Conservation (phyloP, 2,888 invertebrate genomes). For the Neoascia interrupta region DNA sequence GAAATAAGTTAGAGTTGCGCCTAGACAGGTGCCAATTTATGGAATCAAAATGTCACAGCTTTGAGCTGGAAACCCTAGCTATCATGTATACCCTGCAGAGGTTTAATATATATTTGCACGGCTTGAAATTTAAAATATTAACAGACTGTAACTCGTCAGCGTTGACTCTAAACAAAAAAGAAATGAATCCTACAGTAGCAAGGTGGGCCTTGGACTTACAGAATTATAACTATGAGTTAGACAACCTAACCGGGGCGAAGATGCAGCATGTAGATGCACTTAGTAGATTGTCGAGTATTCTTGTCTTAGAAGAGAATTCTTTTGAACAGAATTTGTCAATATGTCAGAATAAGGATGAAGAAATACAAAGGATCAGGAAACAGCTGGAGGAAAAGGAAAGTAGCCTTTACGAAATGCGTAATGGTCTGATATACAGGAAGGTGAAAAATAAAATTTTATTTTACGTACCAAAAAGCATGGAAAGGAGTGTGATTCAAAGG, state of each 20-base stretch:
- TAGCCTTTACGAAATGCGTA: constrained; percentile 42
- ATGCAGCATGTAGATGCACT: constrained; percentile 15
- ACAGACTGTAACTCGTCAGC: constrained; percentile 71
- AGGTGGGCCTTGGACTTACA: constrained; percentile 65
- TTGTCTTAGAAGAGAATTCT: constrained; percentile 36
- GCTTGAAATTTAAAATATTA: constrained; percentile 69
- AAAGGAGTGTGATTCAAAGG: constrained; percentile 5
- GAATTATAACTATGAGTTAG: constrained; percentile 64
- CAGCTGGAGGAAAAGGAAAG: constrained; percentile 26
- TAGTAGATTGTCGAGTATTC: constrained; percentile 3
- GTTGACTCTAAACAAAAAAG: constrained; percentile 61
- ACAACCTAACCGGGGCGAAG: constrained; percentile 52
- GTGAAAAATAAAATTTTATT: constrained; percentile 18
- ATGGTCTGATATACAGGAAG: constrained; percentile 54
- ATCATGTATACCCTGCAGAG: constrained; percentile 65
- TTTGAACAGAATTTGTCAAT: constrained; percentile 40
- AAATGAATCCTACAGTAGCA: constrained; percentile 66
- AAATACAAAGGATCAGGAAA: constrained; percentile 5
- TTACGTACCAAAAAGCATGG: constrained; percentile 48
- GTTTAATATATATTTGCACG: constrained; percentile 67
- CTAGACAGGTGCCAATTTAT: too few species aligned
- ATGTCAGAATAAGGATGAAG: constrained; percentile 4
- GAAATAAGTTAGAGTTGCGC: too few species aligned
- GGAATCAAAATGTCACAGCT: constrained; percentile 75
- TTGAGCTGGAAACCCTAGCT: constrained; percentile 73